Conservation (phyloP, 2,113 vertebrate genomes). For the Oncorhynchus gorbuscha region DNA sequence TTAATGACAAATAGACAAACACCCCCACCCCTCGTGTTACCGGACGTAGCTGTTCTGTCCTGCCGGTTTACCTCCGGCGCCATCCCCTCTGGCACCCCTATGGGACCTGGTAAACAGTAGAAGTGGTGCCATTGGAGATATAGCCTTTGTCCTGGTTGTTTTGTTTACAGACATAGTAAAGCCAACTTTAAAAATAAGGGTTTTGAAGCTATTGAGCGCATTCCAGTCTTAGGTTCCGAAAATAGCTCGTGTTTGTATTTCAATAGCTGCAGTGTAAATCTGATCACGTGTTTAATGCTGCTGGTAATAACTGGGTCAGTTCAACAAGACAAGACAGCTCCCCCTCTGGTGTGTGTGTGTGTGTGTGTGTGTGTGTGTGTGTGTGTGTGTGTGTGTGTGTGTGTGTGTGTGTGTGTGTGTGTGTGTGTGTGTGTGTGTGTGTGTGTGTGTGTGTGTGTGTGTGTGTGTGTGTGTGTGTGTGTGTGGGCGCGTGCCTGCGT, state of each 20-base stretch:
- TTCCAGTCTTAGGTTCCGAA: slow-evolving; percentile 20
- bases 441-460: neutral
- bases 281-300: slow-evolving; percentile 15
- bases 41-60: too few species aligned
- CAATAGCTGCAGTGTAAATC: slow-evolving; percentile 16
- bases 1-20: too few species aligned
- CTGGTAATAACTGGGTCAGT: slow-evolving; percentile 27
- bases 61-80: too few species aligned
- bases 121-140: too few species aligned
- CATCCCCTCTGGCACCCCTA: too few species aligned
- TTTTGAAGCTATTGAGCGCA: neutral
- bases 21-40: too few species aligned
- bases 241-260: slow-evolving; percentile 5
- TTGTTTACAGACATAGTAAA: neutral
- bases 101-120: too few species aligned
- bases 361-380: neutral
- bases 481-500: neutral
- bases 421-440: too few species aligned
- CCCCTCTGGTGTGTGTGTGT: neutral
- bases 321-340: neutral
- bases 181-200: slow-evolving; percentile 32
- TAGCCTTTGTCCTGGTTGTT: neutral
- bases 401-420: too few species aligned
- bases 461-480: neutral
- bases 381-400: too few species aligned